Conservation (phyloP, 2,113 vertebrate genomes). For the Chaetura pelagica region DNA sequence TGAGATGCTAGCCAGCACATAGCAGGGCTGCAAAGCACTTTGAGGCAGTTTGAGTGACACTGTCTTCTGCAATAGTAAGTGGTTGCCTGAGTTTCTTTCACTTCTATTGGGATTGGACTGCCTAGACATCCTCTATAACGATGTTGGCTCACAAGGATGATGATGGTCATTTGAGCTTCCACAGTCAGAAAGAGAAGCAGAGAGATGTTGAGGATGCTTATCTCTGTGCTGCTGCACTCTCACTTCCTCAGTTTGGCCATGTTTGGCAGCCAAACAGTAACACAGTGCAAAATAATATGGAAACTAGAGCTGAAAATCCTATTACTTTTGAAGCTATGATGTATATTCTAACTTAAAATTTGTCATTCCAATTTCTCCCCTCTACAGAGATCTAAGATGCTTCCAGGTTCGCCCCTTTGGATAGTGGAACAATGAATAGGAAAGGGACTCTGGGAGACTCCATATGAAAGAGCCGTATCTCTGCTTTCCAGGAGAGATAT, state of each 20-base stretch:
- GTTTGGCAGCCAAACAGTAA: not conserved
- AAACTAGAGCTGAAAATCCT: not conserved
- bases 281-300: not conserved
- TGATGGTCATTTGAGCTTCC: not conserved
- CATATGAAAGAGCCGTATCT: not conserved
- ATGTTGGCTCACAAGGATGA: fast-evolving
- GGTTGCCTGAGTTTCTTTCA: not conserved
- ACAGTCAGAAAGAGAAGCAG: not conserved
- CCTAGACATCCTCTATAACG: not conserved
- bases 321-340: not conserved
- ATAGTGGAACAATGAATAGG: not conserved
- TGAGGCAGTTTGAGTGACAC: not conserved
- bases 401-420: not conserved
- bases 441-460: not conserved
- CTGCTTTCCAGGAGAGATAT: not conserved
- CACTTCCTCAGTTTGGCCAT: not conserved
- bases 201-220: not conserved
- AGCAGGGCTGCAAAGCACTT: not conserved
- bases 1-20: not conserved
- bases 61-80: not conserved
- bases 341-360: not conserved
- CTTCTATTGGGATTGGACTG: not conserved
- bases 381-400: not conserved
- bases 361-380: not conserved
- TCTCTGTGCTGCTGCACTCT: not conserved